Evolutionary conservation across 2,797 vertebrate species (phyloP).

Genomic region (Acrossocheilus wenchowensis): DNA sequence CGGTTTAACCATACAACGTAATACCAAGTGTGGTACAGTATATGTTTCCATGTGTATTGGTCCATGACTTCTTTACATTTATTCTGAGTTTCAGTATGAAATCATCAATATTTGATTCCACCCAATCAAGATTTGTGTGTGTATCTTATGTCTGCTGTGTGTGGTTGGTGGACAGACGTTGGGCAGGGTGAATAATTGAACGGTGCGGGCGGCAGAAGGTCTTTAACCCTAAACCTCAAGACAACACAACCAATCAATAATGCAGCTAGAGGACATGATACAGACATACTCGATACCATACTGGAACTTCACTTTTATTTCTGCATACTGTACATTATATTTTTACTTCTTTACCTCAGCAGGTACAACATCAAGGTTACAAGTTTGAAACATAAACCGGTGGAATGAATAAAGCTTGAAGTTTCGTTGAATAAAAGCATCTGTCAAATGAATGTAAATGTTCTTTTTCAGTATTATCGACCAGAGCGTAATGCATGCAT

Average conservation of each 20-base stretch:
- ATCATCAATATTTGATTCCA: neutral
- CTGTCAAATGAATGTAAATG: neutral
- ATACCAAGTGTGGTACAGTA: neutral
- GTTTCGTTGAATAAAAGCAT: neutral
- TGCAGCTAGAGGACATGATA: slow-evolving; percentile 73
- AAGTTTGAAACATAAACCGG: neutral
- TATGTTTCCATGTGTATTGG: neutral
- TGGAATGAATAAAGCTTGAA: slow-evolving; percentile 10
- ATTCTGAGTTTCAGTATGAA: neutral
- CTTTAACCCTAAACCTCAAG: slow-evolving; percentile 79
- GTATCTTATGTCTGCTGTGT: slow-evolving; percentile 31
- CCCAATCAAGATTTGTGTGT: neutral
- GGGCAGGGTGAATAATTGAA: slow-evolving; percentile 78
- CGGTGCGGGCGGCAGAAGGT: slow-evolving; percentile 69
- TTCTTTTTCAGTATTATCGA: slow-evolving; percentile 7
- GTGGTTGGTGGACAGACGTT: slow-evolving; percentile 52
- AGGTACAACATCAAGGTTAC: neutral
- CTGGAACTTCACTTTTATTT: neutral
- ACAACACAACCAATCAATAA: slow-evolving; percentile 80
- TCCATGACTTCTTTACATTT: neutral
- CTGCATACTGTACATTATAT: neutral
- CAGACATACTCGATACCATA: slow-evolving; percentile 33
- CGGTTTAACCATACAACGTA: neutral
- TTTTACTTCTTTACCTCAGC: neutral
- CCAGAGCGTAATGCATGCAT: neutral